A percentile compares a stretch with the other conserved stretches of the same genome.
These are phyloP conservation scores for Neoarius graeffei DNA, from an alignment of 2,113 vertebrate genomes.

Conservation along the genomic window DNA sequence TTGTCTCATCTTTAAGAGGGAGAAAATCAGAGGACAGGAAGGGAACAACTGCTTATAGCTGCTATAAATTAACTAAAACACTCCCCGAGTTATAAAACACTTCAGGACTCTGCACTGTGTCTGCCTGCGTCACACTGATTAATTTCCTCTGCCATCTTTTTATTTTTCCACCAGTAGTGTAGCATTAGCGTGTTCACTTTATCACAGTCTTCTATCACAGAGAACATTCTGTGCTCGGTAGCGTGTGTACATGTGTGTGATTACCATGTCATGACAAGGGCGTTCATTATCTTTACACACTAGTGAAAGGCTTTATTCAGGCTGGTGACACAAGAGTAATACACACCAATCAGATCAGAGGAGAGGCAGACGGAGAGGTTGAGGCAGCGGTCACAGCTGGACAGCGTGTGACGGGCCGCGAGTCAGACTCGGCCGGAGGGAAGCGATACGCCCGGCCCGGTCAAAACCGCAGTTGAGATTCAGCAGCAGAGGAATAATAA, in stretches of 20 bases:
- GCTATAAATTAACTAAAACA: background rate
- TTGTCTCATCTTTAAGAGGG: too few species aligned
- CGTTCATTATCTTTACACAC: conserved; percentile 30
- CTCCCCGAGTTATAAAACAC: background rate
- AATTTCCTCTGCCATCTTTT: background rate
- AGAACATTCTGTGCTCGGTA: background rate
- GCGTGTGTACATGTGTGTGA: conserved; percentile 14
- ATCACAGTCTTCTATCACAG: background rate
- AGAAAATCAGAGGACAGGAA: too few species aligned
- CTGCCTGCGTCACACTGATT: background rate
- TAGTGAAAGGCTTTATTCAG: conserved; percentile 57
- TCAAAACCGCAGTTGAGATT: conserved; percentile 66
- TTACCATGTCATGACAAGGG: conserved; percentile 57
- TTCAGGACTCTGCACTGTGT: background rate
- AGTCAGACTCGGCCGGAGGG: conserved; percentile 14
- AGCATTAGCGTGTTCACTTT: background rate
- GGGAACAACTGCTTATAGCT: background rate
- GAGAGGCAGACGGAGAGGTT: conserved; percentile 13
- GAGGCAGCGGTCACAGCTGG: conserved; percentile 54
- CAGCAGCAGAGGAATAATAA: conserved; percentile 53
- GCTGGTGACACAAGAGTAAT: conserved; percentile 43
- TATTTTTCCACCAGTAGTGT: too few species aligned
- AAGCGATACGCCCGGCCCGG: conserved; percentile 63
- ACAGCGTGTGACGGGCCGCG: conserved; percentile 36
- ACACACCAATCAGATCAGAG: conserved; percentile 27